These are phyloP conservation scores for Hippasteria phrygiana DNA, from an alignment of 53 echinoderm and acorn worm species.

Conservation along the genomic window DNA sequence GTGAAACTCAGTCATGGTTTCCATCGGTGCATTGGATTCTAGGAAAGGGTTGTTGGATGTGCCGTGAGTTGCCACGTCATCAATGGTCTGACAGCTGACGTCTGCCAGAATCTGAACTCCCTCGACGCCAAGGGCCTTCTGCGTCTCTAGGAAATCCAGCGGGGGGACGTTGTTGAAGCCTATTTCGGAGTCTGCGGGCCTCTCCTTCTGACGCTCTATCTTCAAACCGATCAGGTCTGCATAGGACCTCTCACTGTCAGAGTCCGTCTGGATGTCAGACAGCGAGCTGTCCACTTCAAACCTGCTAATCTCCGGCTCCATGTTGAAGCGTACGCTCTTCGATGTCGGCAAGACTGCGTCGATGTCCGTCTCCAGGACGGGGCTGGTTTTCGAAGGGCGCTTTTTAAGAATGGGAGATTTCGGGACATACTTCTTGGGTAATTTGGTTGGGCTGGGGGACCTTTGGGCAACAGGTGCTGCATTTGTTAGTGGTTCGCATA, in stretches of 20 bases:
- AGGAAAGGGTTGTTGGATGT: constrained; percentile 70
- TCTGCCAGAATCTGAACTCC: constrained; percentile 79
- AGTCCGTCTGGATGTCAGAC: constrained; percentile 71
- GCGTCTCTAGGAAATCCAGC: constrained; percentile 53
- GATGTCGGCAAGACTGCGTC: constrained; percentile 60
- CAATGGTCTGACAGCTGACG: constrained; percentile 78
- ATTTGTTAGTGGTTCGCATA: neutral
- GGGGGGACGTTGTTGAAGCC: constrained; percentile 55
- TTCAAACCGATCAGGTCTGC: constrained; percentile 59
- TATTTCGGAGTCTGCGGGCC: constrained; percentile 26
- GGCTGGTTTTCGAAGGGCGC: constrained; percentile 37
- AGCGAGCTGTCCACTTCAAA: constrained; percentile 86
- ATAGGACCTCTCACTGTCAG: constrained; percentile 63
- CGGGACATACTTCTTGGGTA: constrained; percentile 38
- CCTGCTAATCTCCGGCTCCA: constrained; percentile 91
- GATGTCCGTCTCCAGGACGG: constrained; percentile 55
- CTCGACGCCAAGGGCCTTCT: constrained; percentile 73
- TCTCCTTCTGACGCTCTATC: constrained; percentile 36
- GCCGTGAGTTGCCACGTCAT: constrained; percentile 63
- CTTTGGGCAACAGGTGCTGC: neutral
- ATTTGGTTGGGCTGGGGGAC: constrained; percentile 49
- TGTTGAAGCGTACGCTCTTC: constrained; percentile 96
- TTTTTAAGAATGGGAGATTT: constrained; percentile 46
- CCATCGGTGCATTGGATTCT: constrained; percentile 63
- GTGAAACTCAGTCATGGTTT: constrained; percentile 83